Base-by-base conservation (phyloP, 2,888 invertebrate species). In the Deroplatys truncata region DNA sequence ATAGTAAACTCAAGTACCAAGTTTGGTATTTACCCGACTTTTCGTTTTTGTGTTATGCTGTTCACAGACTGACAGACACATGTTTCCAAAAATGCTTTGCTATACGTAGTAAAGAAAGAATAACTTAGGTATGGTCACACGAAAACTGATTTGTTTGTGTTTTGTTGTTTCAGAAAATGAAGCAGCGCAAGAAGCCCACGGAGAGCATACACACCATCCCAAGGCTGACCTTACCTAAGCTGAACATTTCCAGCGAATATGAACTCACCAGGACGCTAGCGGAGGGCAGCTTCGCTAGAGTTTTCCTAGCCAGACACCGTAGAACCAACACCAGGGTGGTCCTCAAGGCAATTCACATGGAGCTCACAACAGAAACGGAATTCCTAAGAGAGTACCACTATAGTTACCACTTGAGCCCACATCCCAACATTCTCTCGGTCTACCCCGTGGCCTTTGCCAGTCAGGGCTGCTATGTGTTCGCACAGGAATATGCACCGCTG, bases 381-480 rank as follows among this genome's bases (percentile, higher is more conserved):
- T 97, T 97, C 93, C 95, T 95, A 92, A 94, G 96, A 85, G 97
- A 97, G 92, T 96, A 96, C 92, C 96, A 97, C 92, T 97, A 96
- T 93, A 96, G 96, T 91, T 97, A 96, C 92, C 96, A 96, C 92
- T 93, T 97, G 0, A 96, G 96, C 87, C 96, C 97, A n/a, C 97
- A 97, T 92, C 95, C 95, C 28, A 96, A 96, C 92, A 96, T 97
- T 90, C 94, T 97, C 84, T 96, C 96, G 92, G 96, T 96, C 0
- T 97, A 96, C 93, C 96, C 96, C 91, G 97, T 97, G 85, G 95
- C 96, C 88, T 96, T 96, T 92, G 94, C 95, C 91, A 96, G 96
- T 82, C 93, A 94, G 31, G 94, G 94, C 90, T 95, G 94, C 91
- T 94, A 94, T 92, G 94, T 95, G 0, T 96, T 95, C 92, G 97